phyloP scores from a whole-genome alignment of 2,797 vertebrate species.

The Hipposideros larvatus region DNA sequence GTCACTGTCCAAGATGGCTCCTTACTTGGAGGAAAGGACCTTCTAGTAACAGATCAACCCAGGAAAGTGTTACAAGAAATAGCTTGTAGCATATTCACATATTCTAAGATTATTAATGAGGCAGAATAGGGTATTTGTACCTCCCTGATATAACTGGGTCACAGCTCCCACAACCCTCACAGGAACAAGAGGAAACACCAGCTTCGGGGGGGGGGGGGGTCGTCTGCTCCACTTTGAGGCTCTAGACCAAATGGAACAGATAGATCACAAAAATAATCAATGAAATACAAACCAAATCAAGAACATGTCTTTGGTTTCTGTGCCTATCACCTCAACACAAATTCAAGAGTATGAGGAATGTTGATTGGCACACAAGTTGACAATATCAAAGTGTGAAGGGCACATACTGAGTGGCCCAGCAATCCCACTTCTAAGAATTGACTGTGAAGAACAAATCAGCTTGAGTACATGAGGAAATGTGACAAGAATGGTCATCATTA shows the following conservation, averaged over 20 bases:
- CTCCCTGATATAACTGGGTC: rapidly evolving
- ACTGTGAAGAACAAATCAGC: background rate
- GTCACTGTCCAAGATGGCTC: background rate
- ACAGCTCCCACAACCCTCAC: background rate
- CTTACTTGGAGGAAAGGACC: background rate
- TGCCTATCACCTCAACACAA: background rate
- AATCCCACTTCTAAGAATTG: background rate
- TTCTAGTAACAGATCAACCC: background rate
- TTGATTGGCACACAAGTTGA: background rate
- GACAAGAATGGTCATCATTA: background rate
- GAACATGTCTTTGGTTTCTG: background rate
- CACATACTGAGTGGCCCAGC: background rate
- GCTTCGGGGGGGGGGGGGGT: background rate
- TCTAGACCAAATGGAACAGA: background rate
- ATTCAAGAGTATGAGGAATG: background rate
- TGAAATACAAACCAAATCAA: background rate
- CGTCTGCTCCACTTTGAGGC: rapidly evolving
- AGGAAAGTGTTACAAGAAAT: background rate
- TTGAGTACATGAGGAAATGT: background rate
- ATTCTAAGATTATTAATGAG: background rate
- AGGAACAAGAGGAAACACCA: too few species aligned
- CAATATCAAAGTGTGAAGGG: background rate
- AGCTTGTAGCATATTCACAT: background rate
- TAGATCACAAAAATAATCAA: background rate
- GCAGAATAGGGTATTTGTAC: background rate